Evolutionary conservation across 2,888 invertebrate species (phyloP).

Genomic region (Neelides folsomi): DNA sequence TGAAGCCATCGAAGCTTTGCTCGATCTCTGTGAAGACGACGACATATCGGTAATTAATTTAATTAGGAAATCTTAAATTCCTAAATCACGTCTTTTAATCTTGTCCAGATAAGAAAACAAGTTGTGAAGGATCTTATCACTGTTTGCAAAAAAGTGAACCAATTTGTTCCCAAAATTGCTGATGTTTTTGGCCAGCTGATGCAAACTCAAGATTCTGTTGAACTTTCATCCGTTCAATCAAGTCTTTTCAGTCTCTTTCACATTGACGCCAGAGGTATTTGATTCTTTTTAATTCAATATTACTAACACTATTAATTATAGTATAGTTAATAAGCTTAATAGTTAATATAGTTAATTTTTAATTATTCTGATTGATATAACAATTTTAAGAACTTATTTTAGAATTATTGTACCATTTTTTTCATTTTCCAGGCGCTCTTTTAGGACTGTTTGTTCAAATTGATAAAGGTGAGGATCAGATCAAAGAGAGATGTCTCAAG

Average conservation of each 20-base stretch:
- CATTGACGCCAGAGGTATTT: conserved; percentile 51
- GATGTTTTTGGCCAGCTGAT: conserved; percentile 83
- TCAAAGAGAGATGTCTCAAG: conserved; percentile 73
- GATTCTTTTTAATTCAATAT: too few relatives aligned
- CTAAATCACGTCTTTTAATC: conserved; percentile 7
- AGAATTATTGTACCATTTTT: conserved; percentile 29
- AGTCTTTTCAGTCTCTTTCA: conserved; percentile 66
- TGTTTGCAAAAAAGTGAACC: conserved; percentile 71
- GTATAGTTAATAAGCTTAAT: too few relatives aligned
- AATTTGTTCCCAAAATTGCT: conserved; percentile 70
- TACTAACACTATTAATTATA: too few relatives aligned
- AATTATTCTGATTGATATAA: too few relatives aligned
- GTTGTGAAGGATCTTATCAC: conserved; percentile 57
- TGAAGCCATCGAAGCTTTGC: conserved; percentile 75
- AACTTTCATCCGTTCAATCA: conserved; percentile 69
- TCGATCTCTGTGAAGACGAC: conserved; percentile 91
- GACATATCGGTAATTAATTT: conserved; percentile 62
- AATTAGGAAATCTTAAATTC: background rate
- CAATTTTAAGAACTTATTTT: too few relatives aligned
- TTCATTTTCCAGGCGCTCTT: conserved; percentile 48
- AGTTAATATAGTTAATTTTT: too few relatives aligned
- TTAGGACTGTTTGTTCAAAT: conserved; percentile 58
- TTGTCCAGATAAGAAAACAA: conserved; percentile 71
- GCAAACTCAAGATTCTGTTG: conserved; percentile 70
- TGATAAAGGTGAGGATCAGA: conserved; percentile 54